Base-by-base conservation (phyloP, 2,888 invertebrate species). In the Dynastes grantii region DNA sequence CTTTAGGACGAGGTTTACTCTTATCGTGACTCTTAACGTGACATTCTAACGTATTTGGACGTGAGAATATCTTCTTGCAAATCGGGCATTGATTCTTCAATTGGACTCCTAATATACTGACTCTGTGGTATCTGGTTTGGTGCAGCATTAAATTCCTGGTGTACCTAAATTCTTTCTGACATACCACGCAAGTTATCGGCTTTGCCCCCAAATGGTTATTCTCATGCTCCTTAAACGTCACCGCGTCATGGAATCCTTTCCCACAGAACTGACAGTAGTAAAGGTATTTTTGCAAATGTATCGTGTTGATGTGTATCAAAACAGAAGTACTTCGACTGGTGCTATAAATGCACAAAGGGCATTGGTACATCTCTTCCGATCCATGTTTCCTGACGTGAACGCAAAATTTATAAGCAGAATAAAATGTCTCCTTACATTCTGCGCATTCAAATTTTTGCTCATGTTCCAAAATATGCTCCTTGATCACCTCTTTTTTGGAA, bases 101-200 rank as follows among this genome's bases (percentile, higher is more conserved):
- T 22, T 64, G 75, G 16, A 61, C 68, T 1, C 79, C 79, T 13
- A 55, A 49, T 51, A 79, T 75, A 8, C 53, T 77, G 22, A 73
- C 78, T 32, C 58, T 73, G 68, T 80, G 80, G 13, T 75, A 75
- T 27, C 58, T 49, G 9, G 40, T 67, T 45, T 77, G 76, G 64
- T 80, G 80, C 11, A 71, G 22, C 4, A 71, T 40, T n/a, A 80
- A 76, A 37, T 77, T 77, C n/a, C 79, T 65, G 1, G 80, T 77
- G 58, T 79, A 80, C 79, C 90, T 87, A 80, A 91, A 91, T 40
- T 88, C 88, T 80, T 91, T 91, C 76, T 90, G 90, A 81, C 92
- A 92, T 64, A 90, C 89, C 80, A 90, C 90, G 82, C 92, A 92
- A 22, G 89, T 89, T 78, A 91, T 88, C 16, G 91, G 91, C 49